phyloP scores from a whole-genome alignment of 2,113 vertebrate species.

The Danionella cerebrum region DNA sequence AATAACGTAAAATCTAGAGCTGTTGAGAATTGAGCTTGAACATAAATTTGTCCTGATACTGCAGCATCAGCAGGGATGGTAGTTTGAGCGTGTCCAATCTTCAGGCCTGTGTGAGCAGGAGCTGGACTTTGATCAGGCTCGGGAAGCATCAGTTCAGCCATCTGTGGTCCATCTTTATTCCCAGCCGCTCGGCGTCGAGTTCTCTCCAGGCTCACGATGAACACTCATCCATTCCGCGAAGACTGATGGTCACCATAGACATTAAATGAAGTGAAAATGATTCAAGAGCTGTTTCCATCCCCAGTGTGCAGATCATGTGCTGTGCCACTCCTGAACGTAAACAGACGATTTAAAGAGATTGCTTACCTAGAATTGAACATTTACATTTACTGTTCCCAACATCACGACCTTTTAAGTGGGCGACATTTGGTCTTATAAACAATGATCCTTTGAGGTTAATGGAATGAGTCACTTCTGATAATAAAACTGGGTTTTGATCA shows the following conservation, averaged over 20 bases:
- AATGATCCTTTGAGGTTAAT: too few relatives aligned
- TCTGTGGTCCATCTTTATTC: slow-evolving; percentile 24
- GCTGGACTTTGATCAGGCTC: slow-evolving; percentile 35
- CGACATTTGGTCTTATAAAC: too few relatives aligned
- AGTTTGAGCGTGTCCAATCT: slow-evolving; percentile 31
- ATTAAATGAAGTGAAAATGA: background rate
- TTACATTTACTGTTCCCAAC: too few relatives aligned
- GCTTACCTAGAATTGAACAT: background rate
- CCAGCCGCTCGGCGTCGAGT: background rate
- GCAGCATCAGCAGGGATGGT: slow-evolving; percentile 33
- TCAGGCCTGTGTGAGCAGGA: slow-evolving; percentile 17
- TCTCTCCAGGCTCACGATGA: background rate
- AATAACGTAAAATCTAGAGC: background rate
- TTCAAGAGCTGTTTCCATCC: background rate
- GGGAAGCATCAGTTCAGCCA: slow-evolving; percentile 4
- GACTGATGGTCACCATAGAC: background rate
- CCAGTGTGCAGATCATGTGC: background rate
- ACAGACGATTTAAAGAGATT: background rate
- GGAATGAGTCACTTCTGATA: too few relatives aligned
- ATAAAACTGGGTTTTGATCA: too few relatives aligned
- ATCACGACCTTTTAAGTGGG: too few relatives aligned
- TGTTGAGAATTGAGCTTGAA: slow-evolving; percentile 2
- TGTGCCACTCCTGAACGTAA: too few relatives aligned
- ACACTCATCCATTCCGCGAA: background rate
- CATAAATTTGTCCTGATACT: slow-evolving; percentile 31